A percentile compares a stretch with the other conserved stretches of the same genome.
Evolutionary conservation across 2,113 vertebrate species (phyloP).

Genomic region (Pomatorhinus ruficollis): DNA sequence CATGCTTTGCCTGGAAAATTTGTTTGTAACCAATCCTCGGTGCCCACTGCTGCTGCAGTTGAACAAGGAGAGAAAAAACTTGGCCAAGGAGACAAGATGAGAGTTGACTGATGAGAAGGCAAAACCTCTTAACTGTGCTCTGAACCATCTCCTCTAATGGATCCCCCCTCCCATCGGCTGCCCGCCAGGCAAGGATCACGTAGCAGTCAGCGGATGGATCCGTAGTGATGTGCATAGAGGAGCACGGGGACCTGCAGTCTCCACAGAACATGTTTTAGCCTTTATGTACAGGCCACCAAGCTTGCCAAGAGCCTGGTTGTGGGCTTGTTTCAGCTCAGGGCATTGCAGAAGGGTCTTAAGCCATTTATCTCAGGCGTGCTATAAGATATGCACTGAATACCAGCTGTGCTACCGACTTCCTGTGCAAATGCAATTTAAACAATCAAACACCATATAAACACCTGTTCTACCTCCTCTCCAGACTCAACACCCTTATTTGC

Average conservation of each 20-base stretch:
- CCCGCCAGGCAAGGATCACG: not conserved
- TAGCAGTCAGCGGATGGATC: not conserved
- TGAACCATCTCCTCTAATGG: not conserved
- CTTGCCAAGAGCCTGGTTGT: not conserved
- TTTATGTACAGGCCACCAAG: not conserved
- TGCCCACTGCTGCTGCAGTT: not conserved
- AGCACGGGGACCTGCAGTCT: not conserved
- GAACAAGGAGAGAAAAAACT: not conserved
- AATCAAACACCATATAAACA: not conserved
- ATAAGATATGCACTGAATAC: fast-evolving
- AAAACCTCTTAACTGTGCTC: not conserved
- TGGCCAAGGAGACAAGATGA: not conserved
- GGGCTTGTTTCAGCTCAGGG: not conserved
- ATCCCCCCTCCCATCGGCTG: not conserved
- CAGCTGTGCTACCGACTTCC: not conserved
- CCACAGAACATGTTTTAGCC: not conserved
- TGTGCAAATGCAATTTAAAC: not conserved
- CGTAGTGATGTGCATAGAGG: fast-evolving
- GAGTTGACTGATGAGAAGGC: not conserved
- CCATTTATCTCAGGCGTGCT: not conserved
- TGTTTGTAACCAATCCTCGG: not conserved
- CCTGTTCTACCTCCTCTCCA: not conserved
- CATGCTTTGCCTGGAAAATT: not conserved
- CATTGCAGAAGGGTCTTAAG: not conserved
- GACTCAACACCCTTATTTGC: not conserved